A percentile compares a stretch with the other conserved stretches of the same genome.
phyloP scores from a whole-genome alignment of 2,888 invertebrate species.

The Spodoptera littoralis region DNA sequence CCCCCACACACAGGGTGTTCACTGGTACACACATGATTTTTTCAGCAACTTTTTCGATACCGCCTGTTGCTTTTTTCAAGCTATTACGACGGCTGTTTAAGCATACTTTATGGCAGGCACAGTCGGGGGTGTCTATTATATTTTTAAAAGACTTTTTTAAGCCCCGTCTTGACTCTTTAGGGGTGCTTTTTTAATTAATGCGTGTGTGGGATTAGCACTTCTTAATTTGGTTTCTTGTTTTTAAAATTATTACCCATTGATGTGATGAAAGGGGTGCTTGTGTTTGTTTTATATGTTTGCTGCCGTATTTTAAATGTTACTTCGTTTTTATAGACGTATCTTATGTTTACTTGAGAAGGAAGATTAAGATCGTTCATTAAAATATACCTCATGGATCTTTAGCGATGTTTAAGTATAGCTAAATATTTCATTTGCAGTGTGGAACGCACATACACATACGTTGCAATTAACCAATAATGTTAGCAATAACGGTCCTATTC shows the following conservation, averaged over 20 bases:
- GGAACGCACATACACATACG: slow-evolving; percentile 3
- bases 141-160: slow-evolving; percentile 65
- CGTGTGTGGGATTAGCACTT: slow-evolving; percentile 73
- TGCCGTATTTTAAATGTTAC: background rate
- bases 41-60: slow-evolving; percentile 55
- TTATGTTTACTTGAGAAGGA: background rate
- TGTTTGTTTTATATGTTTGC: slow-evolving; percentile 17
- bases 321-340: slow-evolving; percentile 8
- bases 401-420: too few species aligned
- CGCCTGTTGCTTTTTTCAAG: slow-evolving; percentile 58
- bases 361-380: too few species aligned
- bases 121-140: slow-evolving; percentile 67
- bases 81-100: slow-evolving; percentile 62
- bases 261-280: slow-evolving; percentile 49
- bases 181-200: slow-evolving; percentile 67
- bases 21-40: slow-evolving; percentile 50
- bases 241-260: slow-evolving; percentile 61
- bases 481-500: background rate
- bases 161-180: slow-evolving; percentile 45
- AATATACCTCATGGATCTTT: too few species aligned
- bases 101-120: slow-evolving; percentile 64
- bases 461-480: background rate
- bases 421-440: too few species aligned
- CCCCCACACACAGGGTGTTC: slow-evolving; percentile 17
- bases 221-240: slow-evolving; percentile 65